A percentile compares a stretch with the other conserved stretches of the same genome.
These are phyloP conservation scores for Aurelia sp. DNA, from an alignment of 30 jellyfish, hydroid and myxozoan genomes.

Conservation along the genomic window DNA sequence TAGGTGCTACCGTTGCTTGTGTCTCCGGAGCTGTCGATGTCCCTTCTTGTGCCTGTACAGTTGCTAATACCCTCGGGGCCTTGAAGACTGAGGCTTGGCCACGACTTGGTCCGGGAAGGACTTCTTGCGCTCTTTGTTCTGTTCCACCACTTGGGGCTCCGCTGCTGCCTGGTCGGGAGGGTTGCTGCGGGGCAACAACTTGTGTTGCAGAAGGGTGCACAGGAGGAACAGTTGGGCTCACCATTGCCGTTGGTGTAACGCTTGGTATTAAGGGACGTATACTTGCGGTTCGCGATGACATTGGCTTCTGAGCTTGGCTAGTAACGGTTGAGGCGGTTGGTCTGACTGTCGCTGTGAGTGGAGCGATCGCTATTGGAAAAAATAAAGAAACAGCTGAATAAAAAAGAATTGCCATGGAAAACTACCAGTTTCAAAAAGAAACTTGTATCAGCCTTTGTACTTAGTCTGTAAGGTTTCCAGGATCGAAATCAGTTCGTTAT, in stretches of 20 bases:
- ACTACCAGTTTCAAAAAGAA: not conserved
- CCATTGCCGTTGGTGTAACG: conserved; percentile 97
- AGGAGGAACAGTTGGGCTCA: conserved; percentile 97
- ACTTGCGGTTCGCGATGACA: conserved; percentile 91
- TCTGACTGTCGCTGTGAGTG: conserved; percentile 96
- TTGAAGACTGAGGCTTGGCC: conserved; percentile 69
- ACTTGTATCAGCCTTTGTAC: too few species aligned
- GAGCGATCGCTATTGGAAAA: conserved; percentile 60
- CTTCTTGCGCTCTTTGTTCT: conserved; percentile 61
- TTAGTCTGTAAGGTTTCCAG: too few species aligned
- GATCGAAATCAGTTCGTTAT: too few species aligned
- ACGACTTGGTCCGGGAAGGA: conserved; percentile 51
- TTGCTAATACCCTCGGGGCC: conserved; percentile 61
- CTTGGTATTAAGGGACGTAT: conserved; percentile 92
- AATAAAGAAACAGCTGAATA: not conserved
- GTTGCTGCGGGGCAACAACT: conserved; percentile 47
- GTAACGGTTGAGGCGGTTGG: conserved; percentile 89
- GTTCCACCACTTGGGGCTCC: not conserved
- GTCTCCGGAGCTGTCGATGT: conserved; percentile 24
- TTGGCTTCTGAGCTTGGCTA: conserved; percentile 61
- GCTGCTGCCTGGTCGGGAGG: conserved; percentile 25
- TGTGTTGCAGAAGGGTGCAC: conserved; percentile 54
- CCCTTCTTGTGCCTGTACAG: conserved; percentile 62
- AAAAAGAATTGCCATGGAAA: not conserved
- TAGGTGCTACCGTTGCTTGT: conserved; percentile 72